Base-by-base conservation (phyloP, 2,113 vertebrate genomes). In the Phylloscopus whistleri region DNA sequence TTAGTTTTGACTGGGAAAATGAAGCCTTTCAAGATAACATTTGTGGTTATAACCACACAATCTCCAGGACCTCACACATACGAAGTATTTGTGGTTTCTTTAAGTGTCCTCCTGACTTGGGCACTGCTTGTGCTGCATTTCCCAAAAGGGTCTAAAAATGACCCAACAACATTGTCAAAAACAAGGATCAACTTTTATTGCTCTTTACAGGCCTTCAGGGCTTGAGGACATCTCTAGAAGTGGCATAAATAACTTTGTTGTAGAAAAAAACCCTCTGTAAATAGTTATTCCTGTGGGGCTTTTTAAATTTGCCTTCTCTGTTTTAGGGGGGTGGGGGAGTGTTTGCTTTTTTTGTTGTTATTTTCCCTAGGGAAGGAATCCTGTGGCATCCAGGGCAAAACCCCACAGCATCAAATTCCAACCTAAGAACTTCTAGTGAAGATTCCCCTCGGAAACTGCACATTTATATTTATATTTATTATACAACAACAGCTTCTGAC, bases 241-340 rank as follows among this genome's bases (percentile, higher is more conserved):
- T 22, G 30, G 23, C 33, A 46, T 58, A 70, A 58, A 62, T 56
- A 87, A 63, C 12, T 13, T 21, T 6, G 9, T 77, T 23, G 20
- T 8, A 73, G 73, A 30, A 68, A 41, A 73, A 72, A 31, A 11
- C 1, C 3, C 30, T 6, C 10, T 76, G 28, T 58, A 66, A 58
- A 66, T 26, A 79, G 13, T 4, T 60, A 7, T 24, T 63, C n/a
- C 55, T 67, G 6, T 39, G 48, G 14, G 43, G 19, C 5, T 30
- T 44, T 19, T 52, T 3, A 17, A 58, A 48, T 59, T 60, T 51
- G 37, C 15, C 6, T 53, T 26, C 39, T 41, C 9, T 22, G 11
- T n/a, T 82, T 52, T 22, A 30, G 9, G 20, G 19, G 1, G 0
- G 0, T 10, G 3, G 2, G 7, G 4, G 18, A 46, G 10, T 19